Evolutionary conservation across 2,888 invertebrate genomes (phyloP), one percentile per base, ranked within the genome.

Genomic region (Hemistola chrysoprasaria): DNA sequence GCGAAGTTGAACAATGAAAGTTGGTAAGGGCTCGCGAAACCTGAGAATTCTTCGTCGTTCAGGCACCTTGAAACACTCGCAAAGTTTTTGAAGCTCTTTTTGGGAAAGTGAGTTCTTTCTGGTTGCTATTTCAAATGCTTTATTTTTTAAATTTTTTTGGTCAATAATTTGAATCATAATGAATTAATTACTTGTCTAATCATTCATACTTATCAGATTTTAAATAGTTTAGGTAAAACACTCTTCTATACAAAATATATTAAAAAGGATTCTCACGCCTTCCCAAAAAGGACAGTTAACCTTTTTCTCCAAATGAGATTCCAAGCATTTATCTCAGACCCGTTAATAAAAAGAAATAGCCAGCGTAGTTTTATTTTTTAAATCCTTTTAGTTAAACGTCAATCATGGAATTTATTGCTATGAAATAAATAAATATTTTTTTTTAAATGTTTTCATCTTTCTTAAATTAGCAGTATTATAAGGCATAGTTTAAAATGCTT

Each of bases 321-420:
- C 62, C 47, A 56, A 31, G 57, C 56, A 71, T 74, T 72, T 74
- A 75, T 73, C 62, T 49, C 62, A 54, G 56, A 62, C 63, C 57
- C 52, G 52, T 40, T 42, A 59, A 50, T 63, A 69, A 66, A 71
- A 68, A 53, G 47, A 56, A 61, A 58, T 53, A 49, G 35, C 40
- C 42, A 3, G 4, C 16, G 4, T 16, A 16, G 16, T 16, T 16
- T 16, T 4, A n/a, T n/a, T n/a, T 16, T 16, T 16, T 16, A 3
- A 16, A 51, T 52, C 53, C 52, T 55, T 62, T 58, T 45, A 43
- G 10, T 26, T 21, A 10, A 47, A 29, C 39, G 42, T 33, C 40
- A 24, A 43, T 34, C 32, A 40, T 31, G 21, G 40, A 41, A 42
- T 46, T 43, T 53, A 50, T 32, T 34, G 29, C 24, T 26, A n/a